Percentiles rank a stretch among this genome's conserved stretches.
phyloP scores from a whole-genome alignment of 2,888 invertebrate species.

The Pimpla rufipes region DNA sequence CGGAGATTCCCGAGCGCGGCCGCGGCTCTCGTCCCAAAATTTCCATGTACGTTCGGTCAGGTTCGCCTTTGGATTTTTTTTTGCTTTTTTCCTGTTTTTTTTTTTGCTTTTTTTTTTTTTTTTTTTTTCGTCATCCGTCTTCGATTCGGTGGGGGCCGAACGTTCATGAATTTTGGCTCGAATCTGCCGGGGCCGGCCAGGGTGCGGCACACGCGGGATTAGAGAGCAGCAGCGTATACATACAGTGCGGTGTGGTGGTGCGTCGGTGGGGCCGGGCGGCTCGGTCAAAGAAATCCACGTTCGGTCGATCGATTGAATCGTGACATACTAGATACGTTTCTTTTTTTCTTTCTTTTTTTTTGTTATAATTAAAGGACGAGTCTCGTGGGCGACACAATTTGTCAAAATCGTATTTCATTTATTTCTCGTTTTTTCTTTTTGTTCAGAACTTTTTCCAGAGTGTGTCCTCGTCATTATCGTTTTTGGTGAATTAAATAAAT shows the following conservation, averaged over 20 bases:
- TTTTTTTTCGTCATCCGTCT: not conserved
- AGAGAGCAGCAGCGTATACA: constrained; percentile 65
- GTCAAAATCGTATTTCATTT: constrained; percentile 50
- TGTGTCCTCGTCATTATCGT: constrained; percentile 69
- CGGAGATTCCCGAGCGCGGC: not conserved
- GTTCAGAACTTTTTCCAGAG: constrained; percentile 35
- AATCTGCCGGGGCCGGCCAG: constrained; percentile 47
- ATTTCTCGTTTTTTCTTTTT: constrained; percentile 35
- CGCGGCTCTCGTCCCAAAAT: constrained; percentile 27
- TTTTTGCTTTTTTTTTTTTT: not conserved
- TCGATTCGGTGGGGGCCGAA: not conserved
- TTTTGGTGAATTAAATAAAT: constrained; percentile 70
- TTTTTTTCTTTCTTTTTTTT: too few species aligned
- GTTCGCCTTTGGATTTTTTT: not conserved
- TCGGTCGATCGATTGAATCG: constrained; percentile 68
- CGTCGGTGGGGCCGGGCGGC: constrained; percentile 80
- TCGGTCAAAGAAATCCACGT: constrained; percentile 71
- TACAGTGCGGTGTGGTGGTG: constrained; percentile 82
- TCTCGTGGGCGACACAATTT: constrained; percentile 65
- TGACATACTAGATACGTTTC: constrained; percentile 65
- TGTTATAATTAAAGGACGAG: constrained; percentile 66
- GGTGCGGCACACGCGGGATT: constrained; percentile 43
- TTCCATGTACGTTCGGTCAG: not conserved
- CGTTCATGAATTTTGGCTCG: constrained; percentile 41
- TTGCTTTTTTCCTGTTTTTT: too few species aligned